Evolutionary conservation across 2,888 invertebrate species (phyloP).

Genomic region (Dichetophora obliterata): DNA sequence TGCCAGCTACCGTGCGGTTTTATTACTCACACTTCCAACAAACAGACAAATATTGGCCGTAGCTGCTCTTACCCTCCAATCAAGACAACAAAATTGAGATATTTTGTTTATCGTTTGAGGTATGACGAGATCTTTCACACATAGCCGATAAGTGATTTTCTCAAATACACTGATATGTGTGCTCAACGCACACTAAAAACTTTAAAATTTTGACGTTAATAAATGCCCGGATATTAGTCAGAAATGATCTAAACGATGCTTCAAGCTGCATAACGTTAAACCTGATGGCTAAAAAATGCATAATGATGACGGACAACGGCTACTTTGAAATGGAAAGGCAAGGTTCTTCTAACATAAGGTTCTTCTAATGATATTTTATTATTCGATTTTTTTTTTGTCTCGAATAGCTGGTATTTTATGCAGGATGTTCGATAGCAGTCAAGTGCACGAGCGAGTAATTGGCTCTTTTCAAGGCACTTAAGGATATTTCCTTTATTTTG

Average conservation of each 20-base stretch:
- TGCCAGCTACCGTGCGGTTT: slow-evolving; percentile 19
- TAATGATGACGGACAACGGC: slow-evolving; percentile 52
- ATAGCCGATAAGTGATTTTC: slow-evolving; percentile 48
- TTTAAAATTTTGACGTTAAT: slow-evolving; percentile 63
- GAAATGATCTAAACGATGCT: neutral
- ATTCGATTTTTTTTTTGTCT: neutral
- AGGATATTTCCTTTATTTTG: slow-evolving; percentile 4
- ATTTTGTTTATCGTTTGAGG: slow-evolving; percentile 13
- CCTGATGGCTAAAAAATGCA: slow-evolving; percentile 28
- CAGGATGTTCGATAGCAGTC: too few species aligned
- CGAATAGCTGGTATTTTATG: too few species aligned
- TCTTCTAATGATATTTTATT: neutral
- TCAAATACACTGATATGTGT: slow-evolving; percentile 28
- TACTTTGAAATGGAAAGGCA: neutral
- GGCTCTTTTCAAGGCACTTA: neutral
- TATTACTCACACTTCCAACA: slow-evolving; percentile 19
- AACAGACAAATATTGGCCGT: neutral
- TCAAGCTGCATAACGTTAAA: neutral
- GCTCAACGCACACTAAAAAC: too few species aligned
- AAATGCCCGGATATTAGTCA: slow-evolving; percentile 60
- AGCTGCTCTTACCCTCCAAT: neutral
- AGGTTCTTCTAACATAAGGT: neutral
- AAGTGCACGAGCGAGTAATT: neutral
- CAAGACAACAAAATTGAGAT: neutral
- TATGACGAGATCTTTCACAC: slow-evolving; percentile 46